These are phyloP conservation scores for Sisyra terminalis DNA, from an alignment of 2,888 invertebrate species.

Conservation along the genomic window DNA sequence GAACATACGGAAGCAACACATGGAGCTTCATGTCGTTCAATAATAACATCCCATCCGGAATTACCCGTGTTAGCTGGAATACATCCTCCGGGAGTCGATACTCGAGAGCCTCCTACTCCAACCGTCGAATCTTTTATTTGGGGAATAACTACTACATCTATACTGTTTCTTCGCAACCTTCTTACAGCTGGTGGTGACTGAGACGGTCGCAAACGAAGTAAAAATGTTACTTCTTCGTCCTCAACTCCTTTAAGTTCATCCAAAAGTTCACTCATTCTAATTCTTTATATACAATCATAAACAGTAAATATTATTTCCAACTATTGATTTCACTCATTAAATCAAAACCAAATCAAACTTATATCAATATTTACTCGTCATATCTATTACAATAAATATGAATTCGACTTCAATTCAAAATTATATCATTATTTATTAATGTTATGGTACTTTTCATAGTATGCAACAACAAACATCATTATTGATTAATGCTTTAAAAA, in stretches of 20 bases:
- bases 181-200: constrained; percentile 21
- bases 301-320: not conserved
- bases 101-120: no score
- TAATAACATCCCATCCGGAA: constrained; percentile 22
- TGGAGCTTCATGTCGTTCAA: constrained; percentile 17
- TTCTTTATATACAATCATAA: not conserved
- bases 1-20: constrained; percentile 9
- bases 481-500: no score
- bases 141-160: constrained; percentile 12
- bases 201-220: constrained; percentile 23
- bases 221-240: constrained; percentile 26
- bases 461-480: no score
- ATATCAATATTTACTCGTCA: not conserved
- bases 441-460: no score
- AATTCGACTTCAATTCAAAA: not conserved
- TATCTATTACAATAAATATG: not conserved
- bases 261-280: not conserved
- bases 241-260: constrained; percentile 4
- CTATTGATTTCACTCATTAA: not conserved
- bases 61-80: not conserved
- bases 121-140: no score
- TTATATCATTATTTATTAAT: no score
- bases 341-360: not conserved
- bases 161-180: constrained; percentile 15
- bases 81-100: not conserved